Percentiles rank a stretch among this genome's conserved stretches.
Conservation (phyloP, 2,888 invertebrate genomes). For the Aleiodes alternator region DNA sequence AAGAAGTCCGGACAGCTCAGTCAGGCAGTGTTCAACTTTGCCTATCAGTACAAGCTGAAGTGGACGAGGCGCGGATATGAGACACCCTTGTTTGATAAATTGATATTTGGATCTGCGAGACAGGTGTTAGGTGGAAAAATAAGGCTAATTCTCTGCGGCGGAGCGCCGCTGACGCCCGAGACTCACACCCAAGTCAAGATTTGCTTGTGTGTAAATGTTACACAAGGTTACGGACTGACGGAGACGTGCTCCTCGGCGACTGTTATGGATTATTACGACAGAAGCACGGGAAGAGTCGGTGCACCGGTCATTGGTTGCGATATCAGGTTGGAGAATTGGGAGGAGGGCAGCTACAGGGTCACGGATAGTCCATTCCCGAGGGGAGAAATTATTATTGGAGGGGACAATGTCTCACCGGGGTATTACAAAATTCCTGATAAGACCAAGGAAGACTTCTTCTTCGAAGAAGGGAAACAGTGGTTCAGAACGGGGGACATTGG, state of each 20-base stretch:
- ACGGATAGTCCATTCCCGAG: slow-evolving; percentile 91
- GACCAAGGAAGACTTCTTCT: slow-evolving; percentile 92
- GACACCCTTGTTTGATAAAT: slow-evolving; percentile 86
- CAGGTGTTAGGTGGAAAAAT: slow-evolving; percentile 92
- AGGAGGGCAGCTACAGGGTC: slow-evolving; percentile 93
- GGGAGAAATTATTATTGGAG: slow-evolving; percentile 90
- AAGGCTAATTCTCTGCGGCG: slow-evolving; percentile 92
- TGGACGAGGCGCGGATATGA: slow-evolving; percentile 90
- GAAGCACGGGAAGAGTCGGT: slow-evolving; percentile 90
- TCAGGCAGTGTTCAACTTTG: slow-evolving; percentile 93
- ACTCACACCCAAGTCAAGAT: slow-evolving; percentile 95
- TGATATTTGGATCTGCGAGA: slow-evolving; percentile 78
- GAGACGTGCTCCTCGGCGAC: slow-evolving; percentile 97
- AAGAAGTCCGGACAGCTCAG: slow-evolving; percentile 87
- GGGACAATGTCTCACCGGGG: slow-evolving; percentile 93
- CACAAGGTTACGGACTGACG: slow-evolving; percentile 97
- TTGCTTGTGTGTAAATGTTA: slow-evolving; percentile 92
- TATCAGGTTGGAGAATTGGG: slow-evolving; percentile 93
- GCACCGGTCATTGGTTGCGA: slow-evolving; percentile 91
- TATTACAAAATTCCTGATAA: slow-evolving; percentile 95
- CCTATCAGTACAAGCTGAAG: slow-evolving; percentile 93
- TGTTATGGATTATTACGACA: slow-evolving; percentile 85
- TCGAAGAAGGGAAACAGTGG: slow-evolving; percentile 89
- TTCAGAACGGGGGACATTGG: slow-evolving; percentile 98
- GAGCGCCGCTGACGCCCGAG: slow-evolving; percentile 96